Percentiles rank a stretch among this genome's conserved stretches.
These are phyloP conservation scores for Myotis myotis DNA, from an alignment of 2,797 vertebrate genomes.

Conservation along the genomic window DNA sequence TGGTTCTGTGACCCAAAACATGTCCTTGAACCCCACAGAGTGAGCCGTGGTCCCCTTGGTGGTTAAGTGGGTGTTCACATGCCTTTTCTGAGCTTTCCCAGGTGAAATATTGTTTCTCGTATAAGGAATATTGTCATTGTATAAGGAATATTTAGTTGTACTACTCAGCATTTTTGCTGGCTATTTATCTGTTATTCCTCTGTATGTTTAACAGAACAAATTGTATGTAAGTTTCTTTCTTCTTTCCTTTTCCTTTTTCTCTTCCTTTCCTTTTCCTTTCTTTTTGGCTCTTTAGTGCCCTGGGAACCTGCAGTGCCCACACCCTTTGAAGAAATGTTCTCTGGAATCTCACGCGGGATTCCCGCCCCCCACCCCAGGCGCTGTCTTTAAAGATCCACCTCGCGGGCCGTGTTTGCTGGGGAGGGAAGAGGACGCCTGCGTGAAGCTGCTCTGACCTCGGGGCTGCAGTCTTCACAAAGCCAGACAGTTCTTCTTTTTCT, in stretches of 20 bases:
- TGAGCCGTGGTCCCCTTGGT: background rate
- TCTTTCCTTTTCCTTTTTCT: background rate
- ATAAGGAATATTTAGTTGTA: background rate
- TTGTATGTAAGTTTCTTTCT: background rate
- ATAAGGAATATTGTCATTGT: background rate
- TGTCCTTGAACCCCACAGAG: background rate
- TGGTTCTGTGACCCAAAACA: background rate
- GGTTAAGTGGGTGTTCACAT: background rate
- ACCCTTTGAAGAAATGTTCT: background rate
- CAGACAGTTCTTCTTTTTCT: background rate
- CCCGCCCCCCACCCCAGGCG: rapidly evolving
- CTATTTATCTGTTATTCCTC: background rate
- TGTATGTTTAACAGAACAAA: background rate
- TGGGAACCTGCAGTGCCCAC: background rate
- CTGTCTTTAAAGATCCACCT: background rate
- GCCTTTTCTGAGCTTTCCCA: background rate
- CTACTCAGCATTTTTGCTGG: background rate
- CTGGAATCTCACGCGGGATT: background rate
- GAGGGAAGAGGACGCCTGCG: rapidly evolving
- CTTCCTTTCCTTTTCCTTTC: background rate
- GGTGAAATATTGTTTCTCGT: background rate
- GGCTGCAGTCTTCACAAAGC: background rate
- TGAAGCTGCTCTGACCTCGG: background rate
- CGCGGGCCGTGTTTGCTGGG: background rate
- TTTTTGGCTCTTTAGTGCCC: background rate